Conservation (phyloP, 2,113 vertebrate species). For the Aptenodytes patagonicus region DNA sequence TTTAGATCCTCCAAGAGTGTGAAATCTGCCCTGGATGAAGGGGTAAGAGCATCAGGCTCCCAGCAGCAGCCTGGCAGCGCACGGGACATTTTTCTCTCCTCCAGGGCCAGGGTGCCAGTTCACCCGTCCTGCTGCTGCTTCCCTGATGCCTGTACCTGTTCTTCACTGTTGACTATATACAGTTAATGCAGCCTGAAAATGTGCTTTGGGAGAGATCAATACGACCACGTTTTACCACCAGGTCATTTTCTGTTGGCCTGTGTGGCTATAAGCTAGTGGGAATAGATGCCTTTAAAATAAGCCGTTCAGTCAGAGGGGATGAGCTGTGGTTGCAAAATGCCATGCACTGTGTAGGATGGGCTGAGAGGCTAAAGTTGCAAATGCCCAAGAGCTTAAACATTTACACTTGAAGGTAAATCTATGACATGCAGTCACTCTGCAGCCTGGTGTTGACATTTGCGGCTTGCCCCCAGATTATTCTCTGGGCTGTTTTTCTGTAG, state of each 20-base stretch:
- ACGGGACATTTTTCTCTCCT: neutral
- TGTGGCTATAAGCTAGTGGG: neutral
- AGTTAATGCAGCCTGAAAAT: neutral
- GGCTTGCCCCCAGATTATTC: neutral
- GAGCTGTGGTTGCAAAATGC: neutral
- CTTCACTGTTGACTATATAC: neutral
- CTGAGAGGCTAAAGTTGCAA: neutral
- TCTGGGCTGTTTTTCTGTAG: neutral
- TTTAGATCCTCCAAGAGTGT: neutral
- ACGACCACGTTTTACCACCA: neutral
- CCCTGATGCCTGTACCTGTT: neutral
- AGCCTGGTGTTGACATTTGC: neutral
- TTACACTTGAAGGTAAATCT: neutral
- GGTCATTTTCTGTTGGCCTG: neutral
- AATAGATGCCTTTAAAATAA: neutral
- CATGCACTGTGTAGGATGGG: neutral
- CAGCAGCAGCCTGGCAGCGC: neutral
- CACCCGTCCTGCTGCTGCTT: neutral
- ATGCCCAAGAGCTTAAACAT: neutral
- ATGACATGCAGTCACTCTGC: neutral
- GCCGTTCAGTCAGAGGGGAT: neutral
- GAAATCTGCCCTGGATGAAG: neutral
- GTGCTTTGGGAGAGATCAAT: neutral
- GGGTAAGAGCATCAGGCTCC: neutral
- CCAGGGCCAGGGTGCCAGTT: accelerated